These are phyloP conservation scores for Nomada goodeniana DNA, from an alignment of 2,888 invertebrate species.

Conservation along the genomic window DNA sequence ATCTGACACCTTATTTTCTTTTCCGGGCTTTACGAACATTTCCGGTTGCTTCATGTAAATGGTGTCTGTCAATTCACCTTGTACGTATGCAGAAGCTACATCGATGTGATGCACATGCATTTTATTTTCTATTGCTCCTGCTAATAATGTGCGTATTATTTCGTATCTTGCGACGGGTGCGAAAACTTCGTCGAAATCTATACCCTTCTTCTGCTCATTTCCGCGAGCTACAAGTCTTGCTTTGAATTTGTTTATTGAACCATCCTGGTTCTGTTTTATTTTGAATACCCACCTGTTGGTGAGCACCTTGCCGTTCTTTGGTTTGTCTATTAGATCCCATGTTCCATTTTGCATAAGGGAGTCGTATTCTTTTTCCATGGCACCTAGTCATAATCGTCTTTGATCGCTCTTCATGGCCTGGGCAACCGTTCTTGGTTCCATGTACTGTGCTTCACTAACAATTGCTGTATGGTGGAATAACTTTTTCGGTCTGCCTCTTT, in stretches of 20 bases:
- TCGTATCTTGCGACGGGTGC: conserved; percentile 46
- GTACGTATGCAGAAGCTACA: conserved; percentile 52
- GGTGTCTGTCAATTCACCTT: conserved; percentile 1
- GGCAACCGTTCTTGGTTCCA: too few relatives aligned
- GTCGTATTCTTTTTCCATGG: too few relatives aligned
- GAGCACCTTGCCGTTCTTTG: conserved; percentile 46
- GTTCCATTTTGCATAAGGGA: background rate
- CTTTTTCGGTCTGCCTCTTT: too few relatives aligned
- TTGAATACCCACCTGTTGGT: conserved; percentile 63
- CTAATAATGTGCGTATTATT: conserved; percentile 62
- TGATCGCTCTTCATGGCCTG: too few relatives aligned
- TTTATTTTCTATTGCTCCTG: conserved; percentile 50
- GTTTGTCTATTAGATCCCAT: conserved; percentile 14
- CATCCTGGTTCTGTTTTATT: conserved; percentile 52
- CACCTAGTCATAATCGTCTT: too few relatives aligned
- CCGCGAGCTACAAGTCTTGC: conserved; percentile 67
- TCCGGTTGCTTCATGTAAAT: conserved; percentile 13
- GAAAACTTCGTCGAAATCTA: conserved; percentile 59
- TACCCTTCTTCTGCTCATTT: conserved; percentile 52
- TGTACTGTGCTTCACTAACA: too few relatives aligned
- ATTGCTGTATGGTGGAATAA: too few relatives aligned
- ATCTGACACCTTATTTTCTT: background rate
- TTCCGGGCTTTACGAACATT: background rate
- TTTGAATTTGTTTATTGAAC: conserved; percentile 58
- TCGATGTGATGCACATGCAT: conserved; percentile 71